Conservation (phyloP, 2,888 invertebrate species). For the Sialis lutaria region DNA sequence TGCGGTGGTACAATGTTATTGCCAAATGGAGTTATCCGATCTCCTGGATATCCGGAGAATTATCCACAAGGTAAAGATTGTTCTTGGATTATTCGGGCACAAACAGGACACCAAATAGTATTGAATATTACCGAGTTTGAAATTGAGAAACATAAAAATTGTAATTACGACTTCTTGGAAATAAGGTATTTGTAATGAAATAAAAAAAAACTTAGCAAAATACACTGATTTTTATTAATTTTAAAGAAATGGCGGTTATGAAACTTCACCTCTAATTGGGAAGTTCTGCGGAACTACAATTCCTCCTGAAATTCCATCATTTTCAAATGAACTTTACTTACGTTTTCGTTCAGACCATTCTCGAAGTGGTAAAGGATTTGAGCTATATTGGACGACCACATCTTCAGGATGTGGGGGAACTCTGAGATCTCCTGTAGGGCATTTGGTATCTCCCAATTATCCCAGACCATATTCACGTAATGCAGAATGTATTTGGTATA, state of each 20-base stretch:
- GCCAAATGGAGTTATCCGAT: slow-evolving; percentile 47
- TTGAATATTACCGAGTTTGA: slow-evolving; percentile 47
- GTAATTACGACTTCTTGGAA: slow-evolving; percentile 52
- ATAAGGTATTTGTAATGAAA: slow-evolving; percentile 35
- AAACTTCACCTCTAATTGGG: slow-evolving; percentile 57
- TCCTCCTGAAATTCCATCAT: slow-evolving; percentile 49
- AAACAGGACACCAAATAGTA: slow-evolving; percentile 51
- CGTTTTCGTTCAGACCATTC: slow-evolving; percentile 60
- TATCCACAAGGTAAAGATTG: slow-evolving; percentile 61
- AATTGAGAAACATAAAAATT: slow-evolving; percentile 37
- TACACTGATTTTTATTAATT: slow-evolving; percentile 1
- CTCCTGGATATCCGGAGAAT: slow-evolving; percentile 59
- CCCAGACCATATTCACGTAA: slow-evolving; percentile 54
- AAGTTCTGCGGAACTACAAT: slow-evolving; percentile 56
- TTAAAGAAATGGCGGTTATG: slow-evolving; percentile 58
- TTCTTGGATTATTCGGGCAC: slow-evolving; percentile 59
- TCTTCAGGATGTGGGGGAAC: slow-evolving; percentile 66
- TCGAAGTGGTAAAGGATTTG: slow-evolving; percentile 47
- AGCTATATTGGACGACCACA: slow-evolving; percentile 47
- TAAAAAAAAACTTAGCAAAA: neutral
- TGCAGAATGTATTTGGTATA: slow-evolving; percentile 65
- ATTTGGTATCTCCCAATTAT: slow-evolving; percentile 73
- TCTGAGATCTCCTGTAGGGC: slow-evolving; percentile 47
- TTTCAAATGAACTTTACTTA: slow-evolving; percentile 55
- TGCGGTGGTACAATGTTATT: slow-evolving; percentile 61